Base-by-base conservation (phyloP, 2,888 invertebrate species). In the Pterostichus niger region DNA sequence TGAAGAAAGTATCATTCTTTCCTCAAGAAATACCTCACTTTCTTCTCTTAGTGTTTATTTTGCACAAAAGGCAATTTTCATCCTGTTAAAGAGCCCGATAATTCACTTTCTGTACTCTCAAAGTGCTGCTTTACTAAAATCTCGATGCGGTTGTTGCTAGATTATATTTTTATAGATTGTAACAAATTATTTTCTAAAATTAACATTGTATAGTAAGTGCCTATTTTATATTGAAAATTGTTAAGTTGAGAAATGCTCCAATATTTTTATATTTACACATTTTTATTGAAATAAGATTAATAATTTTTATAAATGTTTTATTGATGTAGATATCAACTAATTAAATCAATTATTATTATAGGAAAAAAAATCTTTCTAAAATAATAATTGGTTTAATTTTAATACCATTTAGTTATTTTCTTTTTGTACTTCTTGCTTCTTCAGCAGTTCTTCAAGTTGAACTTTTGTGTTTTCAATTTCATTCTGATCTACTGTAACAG, bases 401-500 rank as follows among this genome's bases (percentile, higher is more conserved):
- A 24, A 24, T 2, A 24, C 24, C 52, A 79, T 10, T 52, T 17
- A 56, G 24, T 52, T 35, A 73, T 17, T 83, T 15, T 75, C 56
- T 71, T 73, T 68, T 59, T 78, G 31, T 6, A 31, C 31, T 17
- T 59, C 10, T 59, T 61, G 77, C 59, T 88, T 84, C 59, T 85
- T 83, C 52, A 86, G 86, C 7, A 91, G 91, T 75, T 93, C 90
- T 24, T 92, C 89, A 11, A 93, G 89, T 86, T 93, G 91, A 75
- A 91, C 88, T 82, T 92, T 92, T 0, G 93, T 91, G 71, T 90
- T 90, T 77, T 92, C 92, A 40, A 96, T 94, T 84, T 96, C 94
- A 85, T 94, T 92, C 83, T 94, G 92, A 0, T 91, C 93, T 0
- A 96, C 92, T 0, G 95, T 94, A 0, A 94, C 91, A 0, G 92